Evolutionary conservation across 1,140 invertebrate genomes (phyloP).

Genomic region (Aphis gossypii): DNA sequence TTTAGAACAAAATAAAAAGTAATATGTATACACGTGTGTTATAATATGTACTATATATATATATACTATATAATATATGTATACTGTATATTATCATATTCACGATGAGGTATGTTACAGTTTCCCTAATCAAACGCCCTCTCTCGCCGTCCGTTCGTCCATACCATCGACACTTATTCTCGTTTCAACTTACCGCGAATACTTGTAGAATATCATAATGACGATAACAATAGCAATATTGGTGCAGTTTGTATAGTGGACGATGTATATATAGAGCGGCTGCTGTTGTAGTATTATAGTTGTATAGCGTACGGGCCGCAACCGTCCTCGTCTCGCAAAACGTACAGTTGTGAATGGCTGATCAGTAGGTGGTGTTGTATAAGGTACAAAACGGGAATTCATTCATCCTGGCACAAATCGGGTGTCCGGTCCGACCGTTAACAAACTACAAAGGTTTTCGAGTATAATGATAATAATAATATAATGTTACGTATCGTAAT

Average conservation of each 20-base stretch:
- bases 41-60: too few relatives aligned
- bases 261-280: too few relatives aligned
- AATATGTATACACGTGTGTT: too few relatives aligned
- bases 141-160: too few relatives aligned
- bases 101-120: background rate
- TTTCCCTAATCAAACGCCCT: background rate
- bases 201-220: too few relatives aligned
- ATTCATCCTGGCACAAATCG: background rate
- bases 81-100: too few relatives aligned
- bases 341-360: background rate
- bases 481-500: background rate
- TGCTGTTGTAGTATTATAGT: too few relatives aligned
- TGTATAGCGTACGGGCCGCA: background rate
- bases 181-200: too few relatives aligned
- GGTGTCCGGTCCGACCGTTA: background rate
- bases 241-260: too few relatives aligned
- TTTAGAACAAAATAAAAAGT: background rate
- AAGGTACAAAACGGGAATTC: background rate
- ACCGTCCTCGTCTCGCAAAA: background rate
- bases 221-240: too few relatives aligned
- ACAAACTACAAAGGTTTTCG: background rate
- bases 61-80: too few relatives aligned
- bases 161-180: too few relatives aligned
- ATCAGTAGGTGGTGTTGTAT: background rate
- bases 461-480: background rate